Evolutionary conservation across 2,888 invertebrate genomes (phyloP), one percentile per base, ranked within the genome.

Genomic region (Aromia moschata): DNA sequence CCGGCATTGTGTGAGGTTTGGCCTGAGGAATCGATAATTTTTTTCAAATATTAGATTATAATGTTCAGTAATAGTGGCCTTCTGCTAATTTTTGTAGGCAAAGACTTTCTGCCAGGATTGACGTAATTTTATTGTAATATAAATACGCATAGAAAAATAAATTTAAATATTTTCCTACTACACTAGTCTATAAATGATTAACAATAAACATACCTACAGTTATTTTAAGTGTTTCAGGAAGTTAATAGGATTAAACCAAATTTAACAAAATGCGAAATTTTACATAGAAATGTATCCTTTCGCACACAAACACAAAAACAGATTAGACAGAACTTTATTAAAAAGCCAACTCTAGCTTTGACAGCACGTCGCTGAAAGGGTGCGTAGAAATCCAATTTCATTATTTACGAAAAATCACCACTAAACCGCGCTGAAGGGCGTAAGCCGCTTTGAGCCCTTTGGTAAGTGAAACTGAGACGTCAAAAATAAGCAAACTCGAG

Each of bases 381-480:
- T 43, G 25, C 25, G 10, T 12, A 43, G 43, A 43, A 43, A 43
- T 43, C 43, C 43, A 43, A 43, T 43, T 43, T 43, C 4, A 2
- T 12, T 43, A 43, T 43, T 43, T 43, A 43, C 43, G 12, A 43
- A 43, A 43, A 43, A 11, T 41, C 18, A 40, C 4, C 5, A n/a
- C 25, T 20, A 25, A 43, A 20, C 12, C 12, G 11, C n/a, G n/a
- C 9, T 25, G 18, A 20, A 20, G 43, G 2, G 4, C 11, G 7
- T 43, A 43, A 43, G 43, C 43, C 4, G 43, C 43, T 43, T 18
- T 43, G 25, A 20, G 17, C 43, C 43, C 43, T 43, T 43, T 43
- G 25, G 14, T 43, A 43, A 12, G 25, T 43, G 43, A 25, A 43
- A 43, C 43, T 20, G 43, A 43, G 43, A 43, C 25, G 43, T 43